Conservation (phyloP, 1,140 invertebrate species). For the Drosophila nigrodunni region DNA sequence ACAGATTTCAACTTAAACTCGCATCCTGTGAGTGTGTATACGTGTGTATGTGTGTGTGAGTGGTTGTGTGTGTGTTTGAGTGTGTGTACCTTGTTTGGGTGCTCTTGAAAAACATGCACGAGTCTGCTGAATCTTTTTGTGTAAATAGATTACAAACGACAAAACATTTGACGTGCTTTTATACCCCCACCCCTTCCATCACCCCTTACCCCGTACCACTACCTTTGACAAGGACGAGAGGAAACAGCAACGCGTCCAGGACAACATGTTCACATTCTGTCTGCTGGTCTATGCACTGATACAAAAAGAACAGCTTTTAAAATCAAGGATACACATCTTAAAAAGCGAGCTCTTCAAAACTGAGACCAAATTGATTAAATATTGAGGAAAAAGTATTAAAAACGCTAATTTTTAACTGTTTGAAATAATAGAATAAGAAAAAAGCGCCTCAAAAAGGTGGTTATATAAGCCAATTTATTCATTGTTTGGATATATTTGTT, state of each 20-base stretch:
- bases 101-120: conserved; percentile 74
- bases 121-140: conserved; percentile 60
- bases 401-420: no score
- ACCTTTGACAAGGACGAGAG: not conserved
- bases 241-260: not conserved
- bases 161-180: conserved; percentile 69
- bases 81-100: conserved; percentile 48
- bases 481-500: no score
- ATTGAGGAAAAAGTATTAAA: no score
- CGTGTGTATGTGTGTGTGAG: conserved; percentile 1
- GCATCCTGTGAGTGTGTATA: conserved; percentile 10
- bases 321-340: no score
- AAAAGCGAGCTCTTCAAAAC: no score
- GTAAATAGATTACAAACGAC: conserved; percentile 84
- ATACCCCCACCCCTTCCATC: no score
- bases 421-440: no score
- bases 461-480: no score
- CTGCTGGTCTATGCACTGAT: not conserved
- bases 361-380: no score
- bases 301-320: no score
- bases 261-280: conserved; percentile 7
- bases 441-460: no score
- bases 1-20: conserved; percentile 27
- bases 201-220: not conserved
- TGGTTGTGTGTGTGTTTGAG: conserved; percentile 20